These are phyloP conservation scores for Wasmannia auropunctata DNA, from an alignment of 1,140 invertebrate genomes.

Conservation along the genomic window DNA sequence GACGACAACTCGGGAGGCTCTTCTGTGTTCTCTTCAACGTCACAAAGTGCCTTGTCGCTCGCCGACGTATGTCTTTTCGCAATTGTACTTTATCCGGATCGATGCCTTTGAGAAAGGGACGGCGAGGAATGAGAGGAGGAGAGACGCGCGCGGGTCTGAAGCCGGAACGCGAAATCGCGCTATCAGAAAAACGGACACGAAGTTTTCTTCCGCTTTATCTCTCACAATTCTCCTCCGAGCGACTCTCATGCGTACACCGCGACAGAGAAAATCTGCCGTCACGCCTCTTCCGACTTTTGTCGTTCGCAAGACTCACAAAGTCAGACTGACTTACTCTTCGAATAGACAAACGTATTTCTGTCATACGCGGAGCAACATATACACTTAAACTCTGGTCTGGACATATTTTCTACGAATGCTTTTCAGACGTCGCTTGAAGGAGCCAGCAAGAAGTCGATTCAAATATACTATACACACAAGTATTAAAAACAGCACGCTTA, in stretches of 20 bases:
- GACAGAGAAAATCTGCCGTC: not conserved
- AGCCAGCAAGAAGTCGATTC: not conserved
- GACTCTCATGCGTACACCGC: not conserved
- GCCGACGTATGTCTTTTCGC: not conserved
- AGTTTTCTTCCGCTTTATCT: not conserved
- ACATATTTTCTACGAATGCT: not conserved
- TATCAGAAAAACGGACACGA: not conserved
- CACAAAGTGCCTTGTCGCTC: not conserved
- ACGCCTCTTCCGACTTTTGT: not conserved
- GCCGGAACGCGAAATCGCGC: not conserved
- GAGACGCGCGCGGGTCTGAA: not conserved
- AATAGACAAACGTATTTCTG: not conserved
- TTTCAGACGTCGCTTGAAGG: not conserved
- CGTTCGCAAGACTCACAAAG: not conserved
- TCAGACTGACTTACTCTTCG: not conserved
- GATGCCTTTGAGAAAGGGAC: slow-evolving; percentile 12
- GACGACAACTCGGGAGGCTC: not conserved
- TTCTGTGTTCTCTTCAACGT: slow-evolving; percentile 12
- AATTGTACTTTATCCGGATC: slow-evolving; percentile 23
- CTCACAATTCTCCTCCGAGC: slow-evolving; percentile 3
- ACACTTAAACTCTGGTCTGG: no score
- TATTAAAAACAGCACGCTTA: no score
- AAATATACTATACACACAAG: no score
- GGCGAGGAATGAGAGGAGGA: not conserved
- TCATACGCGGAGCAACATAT: not conserved